These are phyloP conservation scores for Elephas maximus DNA, from an alignment of 2,113 vertebrate genomes.

Conservation along the genomic window DNA sequence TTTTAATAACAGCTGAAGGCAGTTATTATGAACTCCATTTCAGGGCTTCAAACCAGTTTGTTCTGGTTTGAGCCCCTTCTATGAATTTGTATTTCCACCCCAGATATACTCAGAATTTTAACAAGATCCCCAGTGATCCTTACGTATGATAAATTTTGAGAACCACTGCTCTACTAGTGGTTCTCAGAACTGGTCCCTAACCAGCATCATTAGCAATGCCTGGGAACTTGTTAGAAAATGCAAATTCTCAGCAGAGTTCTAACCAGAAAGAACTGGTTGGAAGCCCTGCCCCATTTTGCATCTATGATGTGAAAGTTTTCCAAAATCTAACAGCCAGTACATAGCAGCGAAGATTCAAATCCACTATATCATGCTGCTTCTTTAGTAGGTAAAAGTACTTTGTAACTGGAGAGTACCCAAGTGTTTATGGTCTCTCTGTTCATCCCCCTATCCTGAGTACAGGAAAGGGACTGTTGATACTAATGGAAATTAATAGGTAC, in stretches of 20 bases:
- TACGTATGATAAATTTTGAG: no score
- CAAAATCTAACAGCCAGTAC: slow-evolving; percentile 22
- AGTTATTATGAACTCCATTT: neutral
- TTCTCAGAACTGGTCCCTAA: no score
- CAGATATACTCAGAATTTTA: no score
- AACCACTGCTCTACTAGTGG: no score
- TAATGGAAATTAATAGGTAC: neutral
- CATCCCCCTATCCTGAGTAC: neutral
- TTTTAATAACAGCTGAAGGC: neutral
- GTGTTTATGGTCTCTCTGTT: neutral
- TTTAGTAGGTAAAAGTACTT: neutral
- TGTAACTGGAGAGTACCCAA: neutral
- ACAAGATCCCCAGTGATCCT: no score
- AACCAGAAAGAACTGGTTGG: no score
- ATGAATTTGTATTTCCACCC: no score
- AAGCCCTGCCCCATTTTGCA: slow-evolving; percentile 3
- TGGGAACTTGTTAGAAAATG: no score
- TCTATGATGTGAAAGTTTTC: slow-evolving; percentile 4
- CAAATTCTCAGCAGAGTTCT: no score
- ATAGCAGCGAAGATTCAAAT: neutral
- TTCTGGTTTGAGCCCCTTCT: no score
- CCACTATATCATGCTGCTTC: neutral
- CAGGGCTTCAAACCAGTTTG: no score
- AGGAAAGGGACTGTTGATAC: neutral
- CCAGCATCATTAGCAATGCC: no score